Evolutionary conservation across 2,797 vertebrate genomes (phyloP), one percentile per base, ranked within the genome.

Genomic region (Dermochelys coriacea): DNA sequence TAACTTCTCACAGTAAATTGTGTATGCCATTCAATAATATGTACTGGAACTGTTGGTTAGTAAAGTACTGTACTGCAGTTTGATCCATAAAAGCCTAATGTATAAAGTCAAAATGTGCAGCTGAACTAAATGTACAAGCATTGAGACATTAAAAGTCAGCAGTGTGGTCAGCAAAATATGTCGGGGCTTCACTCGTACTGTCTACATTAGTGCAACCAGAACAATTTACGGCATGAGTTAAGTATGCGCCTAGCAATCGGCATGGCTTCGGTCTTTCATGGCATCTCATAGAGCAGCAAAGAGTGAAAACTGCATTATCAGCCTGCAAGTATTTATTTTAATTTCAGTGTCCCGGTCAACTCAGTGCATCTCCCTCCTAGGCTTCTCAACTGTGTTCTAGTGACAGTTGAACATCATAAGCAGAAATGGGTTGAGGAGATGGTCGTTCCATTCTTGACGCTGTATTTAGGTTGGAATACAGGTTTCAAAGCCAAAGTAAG

Each of bases 401-500:
- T 0, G 0, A 88, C 55, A 41, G 51, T 45, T 74, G n/a, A 75
- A 84, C 68, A 55, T 75, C 80, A 41, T 7, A 47, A 80, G 41
- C 19, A 88, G 85, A 82, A 90, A 80, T 31, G 59, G 37, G 37
- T 55, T 50, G 71, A n/a, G 49, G 29, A 75, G 83, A 68, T 19
- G 74, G 79, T 81, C 15, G 64, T 68, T 93, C 54, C 86, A 51
- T 21, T 71, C 64, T 41, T 9, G 8, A 11, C 9, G 4, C 50
- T 6, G 5, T 41, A 71, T 25, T 74, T 74, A 49, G 64, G 50
- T 55, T 27, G 61, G 52, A 8, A 68, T 41, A 77, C 8, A 3
- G 79, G 78, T 91, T 84, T 85, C 93, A 80, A 90, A 90, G 82
- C 88, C 90, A 94, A 93, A 84, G 84, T 85, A 68, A 14, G 9